Conservation (phyloP, 2,797 vertebrate species). For the Bovichtus variegatus region DNA sequence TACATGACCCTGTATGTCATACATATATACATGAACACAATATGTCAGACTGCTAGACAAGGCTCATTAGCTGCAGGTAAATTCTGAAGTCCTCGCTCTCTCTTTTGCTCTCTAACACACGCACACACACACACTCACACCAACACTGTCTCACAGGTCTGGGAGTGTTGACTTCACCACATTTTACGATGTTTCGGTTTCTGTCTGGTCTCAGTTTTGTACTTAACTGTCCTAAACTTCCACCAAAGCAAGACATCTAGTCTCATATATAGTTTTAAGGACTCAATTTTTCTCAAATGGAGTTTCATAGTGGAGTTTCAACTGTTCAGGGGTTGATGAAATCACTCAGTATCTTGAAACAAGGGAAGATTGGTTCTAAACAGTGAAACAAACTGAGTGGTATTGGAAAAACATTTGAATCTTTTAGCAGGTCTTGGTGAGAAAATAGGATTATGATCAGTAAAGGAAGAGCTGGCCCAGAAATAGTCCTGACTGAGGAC, state of each 20-base stretch:
- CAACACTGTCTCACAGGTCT: conserved; percentile 13
- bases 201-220: conserved; percentile 12
- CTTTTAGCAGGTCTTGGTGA: background rate
- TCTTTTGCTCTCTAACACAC: background rate
- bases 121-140: conserved; percentile 17
- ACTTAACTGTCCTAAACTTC: background rate
- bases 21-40: too few relatives aligned
- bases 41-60: conserved; percentile 77
- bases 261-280: too few relatives aligned
- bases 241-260: background rate
- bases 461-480: background rate
- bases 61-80: conserved; percentile 82
- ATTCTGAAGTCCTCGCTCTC: conserved; percentile 61
- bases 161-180: conserved; percentile 22
- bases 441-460: background rate
- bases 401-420: background rate
- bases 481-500: background rate
- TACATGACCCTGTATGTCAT: conserved; percentile 81
- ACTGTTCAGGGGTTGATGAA: background rate
- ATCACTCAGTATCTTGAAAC: background rate
- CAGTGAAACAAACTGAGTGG: background rate
- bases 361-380: background rate
- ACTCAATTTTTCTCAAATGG: background rate
- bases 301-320: background rate
- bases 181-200: conserved; percentile 14